Conservation (phyloP, 2,113 vertebrate genomes). For the Odocoileus hemionus region DNA sequence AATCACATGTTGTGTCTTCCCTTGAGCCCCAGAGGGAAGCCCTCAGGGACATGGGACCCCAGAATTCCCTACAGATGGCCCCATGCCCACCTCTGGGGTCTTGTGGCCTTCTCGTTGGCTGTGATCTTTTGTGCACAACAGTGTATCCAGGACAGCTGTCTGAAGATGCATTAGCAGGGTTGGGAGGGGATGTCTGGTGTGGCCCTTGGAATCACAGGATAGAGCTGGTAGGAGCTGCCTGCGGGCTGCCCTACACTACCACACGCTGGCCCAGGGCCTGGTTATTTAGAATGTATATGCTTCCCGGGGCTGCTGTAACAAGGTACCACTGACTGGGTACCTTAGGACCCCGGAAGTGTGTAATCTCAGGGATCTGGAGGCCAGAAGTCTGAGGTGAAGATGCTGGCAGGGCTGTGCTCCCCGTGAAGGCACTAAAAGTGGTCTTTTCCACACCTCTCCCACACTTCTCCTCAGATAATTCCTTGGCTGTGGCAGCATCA, state of each 20-base stretch:
- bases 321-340: not conserved
- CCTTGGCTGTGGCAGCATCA: not conserved
- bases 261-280: not conserved
- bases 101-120: not conserved
- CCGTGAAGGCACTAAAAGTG: not conserved
- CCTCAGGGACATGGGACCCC: not conserved
- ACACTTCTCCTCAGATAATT: not conserved
- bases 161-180: too few species aligned
- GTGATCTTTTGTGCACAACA: not conserved
- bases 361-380: not conserved
- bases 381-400: not conserved
- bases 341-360: not conserved
- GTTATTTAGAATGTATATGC: not conserved
- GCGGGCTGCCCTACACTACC: not conserved
- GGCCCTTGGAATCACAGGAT: too few species aligned
- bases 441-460: not conserved
- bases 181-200: not conserved
- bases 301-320: not conserved
- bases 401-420: not conserved
- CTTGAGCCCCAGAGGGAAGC: not conserved
- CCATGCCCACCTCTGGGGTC: not conserved
- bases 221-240: not conserved
- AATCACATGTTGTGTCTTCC: not conserved
- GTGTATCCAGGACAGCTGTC: not conserved
- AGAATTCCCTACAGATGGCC: not conserved